These are phyloP conservation scores for Capricornis sumatraensis DNA, from an alignment of 2,113 vertebrate genomes.

Conservation along the genomic window DNA sequence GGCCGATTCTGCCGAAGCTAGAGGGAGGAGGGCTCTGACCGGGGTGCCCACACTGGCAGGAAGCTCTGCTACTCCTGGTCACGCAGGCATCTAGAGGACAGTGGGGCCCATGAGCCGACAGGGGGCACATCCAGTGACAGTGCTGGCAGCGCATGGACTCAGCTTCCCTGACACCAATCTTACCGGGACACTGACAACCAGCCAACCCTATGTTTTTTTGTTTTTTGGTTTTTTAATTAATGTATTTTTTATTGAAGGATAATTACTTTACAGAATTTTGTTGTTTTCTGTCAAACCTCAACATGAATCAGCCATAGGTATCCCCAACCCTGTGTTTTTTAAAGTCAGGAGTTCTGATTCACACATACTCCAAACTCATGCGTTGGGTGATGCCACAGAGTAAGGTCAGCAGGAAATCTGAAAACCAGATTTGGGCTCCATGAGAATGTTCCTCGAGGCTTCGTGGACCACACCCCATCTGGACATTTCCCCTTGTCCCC, in stretches of 20 bases:
- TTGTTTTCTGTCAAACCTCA: background rate
- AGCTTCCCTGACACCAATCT: background rate
- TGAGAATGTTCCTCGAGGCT: background rate
- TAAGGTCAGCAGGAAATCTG: background rate
- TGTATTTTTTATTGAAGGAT: background rate
- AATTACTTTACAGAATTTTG: background rate
- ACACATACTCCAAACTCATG: background rate
- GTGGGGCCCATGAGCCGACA: background rate
- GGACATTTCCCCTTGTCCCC: background rate
- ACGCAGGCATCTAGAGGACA: background rate
- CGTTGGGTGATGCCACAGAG: background rate
- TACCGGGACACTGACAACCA: background rate
- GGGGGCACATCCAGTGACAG: background rate
- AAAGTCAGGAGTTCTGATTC: background rate
- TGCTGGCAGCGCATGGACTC: no score
- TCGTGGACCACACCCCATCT: accelerated
- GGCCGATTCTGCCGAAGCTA: accelerated
- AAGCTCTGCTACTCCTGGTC: background rate
- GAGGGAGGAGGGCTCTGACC: no score
- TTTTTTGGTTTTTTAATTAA: background rate
- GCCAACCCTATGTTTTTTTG: background rate
- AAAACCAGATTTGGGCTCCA: background rate
- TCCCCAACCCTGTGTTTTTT: background rate
- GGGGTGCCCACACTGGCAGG: background rate
- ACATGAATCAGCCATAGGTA: background rate